Evolutionary conservation across 37 sponge, comb jelly and placozoan genomes (phyloP), one percentile per base, ranked within the genome.

Genomic region (Dysidea cf. avara): DNA sequence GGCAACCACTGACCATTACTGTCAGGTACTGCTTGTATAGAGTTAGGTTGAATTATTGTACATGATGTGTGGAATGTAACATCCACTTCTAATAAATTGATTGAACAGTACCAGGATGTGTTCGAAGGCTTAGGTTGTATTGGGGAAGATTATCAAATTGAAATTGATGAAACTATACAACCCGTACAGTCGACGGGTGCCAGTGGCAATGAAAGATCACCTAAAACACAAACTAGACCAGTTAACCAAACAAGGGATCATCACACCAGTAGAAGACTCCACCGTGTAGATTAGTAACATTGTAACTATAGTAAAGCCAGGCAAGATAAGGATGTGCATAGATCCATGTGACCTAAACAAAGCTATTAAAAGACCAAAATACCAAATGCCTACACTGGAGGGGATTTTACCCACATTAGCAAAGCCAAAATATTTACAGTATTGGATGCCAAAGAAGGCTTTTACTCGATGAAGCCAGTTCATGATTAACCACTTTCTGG

Each of bases 331-430:
- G 39, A 34, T 82, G 26, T 82, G 83, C 39, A 3, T 75, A 17
- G 76, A 82, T 53, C 83, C 75, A 20, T 18, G 48, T 37, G 68
- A 76, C 30, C n/a, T n/a, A n/a, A n/a, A n/a, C n/a, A n/a, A n/a
- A n/a, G n/a, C n/a, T n/a, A n/a, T n/a, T n/a, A n/a, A n/a, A n/a
- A n/a, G n/a, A n/a, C n/a, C n/a, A n/a, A n/a, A n/a, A n/a, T n/a
- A n/a, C n/a, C n/a, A n/a, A n/a, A n/a, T n/a, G n/a, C n/a, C n/a
- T n/a, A n/a, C n/a, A n/a, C n/a, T n/a, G n/a, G n/a, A n/a, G n/a
- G 80, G 69, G n/a, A 22, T 79, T 18, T 22, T 69, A 31, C 56
- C 69, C 25, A 30, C 26, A 18, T 25, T 79, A 50, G 18, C 36
- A n/a, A 51, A 69, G 53, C 70, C 61, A 78, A 39, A 20, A 37